phyloP scores from a whole-genome alignment of 2,113 vertebrate genomes.

The Tylochromis polylepis region DNA sequence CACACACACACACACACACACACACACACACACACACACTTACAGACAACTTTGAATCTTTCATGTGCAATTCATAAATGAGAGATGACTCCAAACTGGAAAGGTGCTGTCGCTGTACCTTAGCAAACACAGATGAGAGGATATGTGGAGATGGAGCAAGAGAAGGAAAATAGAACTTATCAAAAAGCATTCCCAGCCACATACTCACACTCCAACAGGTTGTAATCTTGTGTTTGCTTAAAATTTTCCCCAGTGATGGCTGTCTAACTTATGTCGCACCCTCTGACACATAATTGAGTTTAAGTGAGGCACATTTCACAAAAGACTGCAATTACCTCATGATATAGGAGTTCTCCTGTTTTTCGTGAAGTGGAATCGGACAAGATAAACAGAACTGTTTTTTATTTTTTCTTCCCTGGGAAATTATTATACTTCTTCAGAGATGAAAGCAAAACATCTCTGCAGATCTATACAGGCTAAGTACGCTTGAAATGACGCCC shows the following conservation, averaged over 20 bases:
- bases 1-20: neutral
- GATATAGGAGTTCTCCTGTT: conserved; percentile 22
- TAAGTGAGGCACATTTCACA: neutral
- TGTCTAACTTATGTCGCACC: neutral
- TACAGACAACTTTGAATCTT: conserved; percentile 27
- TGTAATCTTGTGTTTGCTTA: conserved; percentile 1
- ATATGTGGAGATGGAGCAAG: neutral
- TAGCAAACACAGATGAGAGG: neutral
- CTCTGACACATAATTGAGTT: conserved; percentile 8
- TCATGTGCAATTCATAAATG: conserved; percentile 26
- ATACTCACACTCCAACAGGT: conserved; percentile 1
- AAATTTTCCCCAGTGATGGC: neutral
- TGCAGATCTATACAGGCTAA: neutral
- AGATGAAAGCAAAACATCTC: neutral
- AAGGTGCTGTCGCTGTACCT: neutral
- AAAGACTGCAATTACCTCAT: conserved; percentile 8
- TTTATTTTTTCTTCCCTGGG: neutral
- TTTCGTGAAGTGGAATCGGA: neutral
- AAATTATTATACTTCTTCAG: neutral
- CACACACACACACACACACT: neutral
- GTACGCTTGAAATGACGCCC: neutral
- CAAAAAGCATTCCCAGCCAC: neutral
- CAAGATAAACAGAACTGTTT: neutral
- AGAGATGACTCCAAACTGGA: neutral
- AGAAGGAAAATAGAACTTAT: neutral